Conservation (phyloP, 2,797 vertebrate genomes). For the Chaunax sp. region DNA sequence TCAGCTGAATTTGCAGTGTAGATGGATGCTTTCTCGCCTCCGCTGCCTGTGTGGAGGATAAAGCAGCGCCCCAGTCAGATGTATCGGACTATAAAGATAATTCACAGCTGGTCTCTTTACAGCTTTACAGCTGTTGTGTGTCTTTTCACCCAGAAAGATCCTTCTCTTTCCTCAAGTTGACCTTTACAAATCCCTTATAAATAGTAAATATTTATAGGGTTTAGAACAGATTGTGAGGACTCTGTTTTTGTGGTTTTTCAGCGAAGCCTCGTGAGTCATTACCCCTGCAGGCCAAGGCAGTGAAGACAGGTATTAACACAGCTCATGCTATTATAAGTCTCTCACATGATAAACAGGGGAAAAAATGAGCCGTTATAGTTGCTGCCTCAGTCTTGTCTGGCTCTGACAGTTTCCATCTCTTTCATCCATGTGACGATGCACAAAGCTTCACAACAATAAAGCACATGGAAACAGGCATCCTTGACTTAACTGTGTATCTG, state of each 20-base stretch:
- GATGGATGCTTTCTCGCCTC: constrained; percentile 26
- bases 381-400: constrained; percentile 33
- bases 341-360: constrained; percentile 41
- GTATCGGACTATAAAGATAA: neutral
- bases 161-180: constrained; percentile 15
- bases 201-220: constrained; percentile 50
- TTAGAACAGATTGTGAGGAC: neutral
- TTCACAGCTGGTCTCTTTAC: neutral
- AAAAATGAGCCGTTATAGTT: constrained; percentile 36
- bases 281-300: neutral
- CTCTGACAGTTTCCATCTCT: constrained; percentile 65
- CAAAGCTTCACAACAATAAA: constrained; percentile 59
- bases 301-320: constrained; percentile 19
- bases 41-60: constrained; percentile 9
- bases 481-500: constrained; percentile 48
- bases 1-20: constrained; percentile 31
- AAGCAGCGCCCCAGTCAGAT: constrained; percentile 4
- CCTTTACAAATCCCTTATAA: constrained; percentile 27
- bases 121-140: constrained; percentile 18
- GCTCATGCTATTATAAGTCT: constrained; percentile 36
- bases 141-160: constrained; percentile 2
- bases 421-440: constrained; percentile 61
- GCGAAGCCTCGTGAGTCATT: constrained; percentile 7
- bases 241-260: constrained; percentile 23
- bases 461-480: constrained; percentile 63